Evolutionary conservation across 1,140 invertebrate species (phyloP).

Genomic region (Doryteuthis pealeii): DNA sequence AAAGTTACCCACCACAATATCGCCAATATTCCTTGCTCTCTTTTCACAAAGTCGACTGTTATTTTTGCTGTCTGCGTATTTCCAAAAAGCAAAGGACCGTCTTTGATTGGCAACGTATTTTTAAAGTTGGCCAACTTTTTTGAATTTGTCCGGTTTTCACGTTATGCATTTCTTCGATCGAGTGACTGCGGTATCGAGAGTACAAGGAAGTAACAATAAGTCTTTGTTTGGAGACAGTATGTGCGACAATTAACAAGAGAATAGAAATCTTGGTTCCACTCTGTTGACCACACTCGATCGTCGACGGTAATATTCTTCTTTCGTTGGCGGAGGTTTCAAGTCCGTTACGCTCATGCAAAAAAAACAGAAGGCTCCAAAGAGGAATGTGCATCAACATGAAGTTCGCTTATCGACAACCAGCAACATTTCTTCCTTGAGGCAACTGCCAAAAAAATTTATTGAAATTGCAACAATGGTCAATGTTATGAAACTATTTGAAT

Average conservation of each 20-base stretch:
- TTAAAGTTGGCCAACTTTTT: conserved; percentile 18
- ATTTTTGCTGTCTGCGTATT: background rate
- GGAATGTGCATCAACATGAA: no score
- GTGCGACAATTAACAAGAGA: background rate
- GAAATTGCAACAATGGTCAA: no score
- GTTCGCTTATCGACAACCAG: no score
- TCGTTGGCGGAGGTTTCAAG: no score
- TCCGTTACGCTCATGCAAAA: no score
- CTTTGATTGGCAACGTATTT: no score
- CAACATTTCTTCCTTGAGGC: no score
- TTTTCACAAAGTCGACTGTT: background rate
- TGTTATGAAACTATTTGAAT: no score
- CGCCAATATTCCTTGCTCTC: conserved; percentile 29
- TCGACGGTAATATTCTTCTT: background rate
- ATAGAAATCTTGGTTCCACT: conserved; percentile 11
- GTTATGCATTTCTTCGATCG: conserved; percentile 11
- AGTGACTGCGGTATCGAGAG: background rate
- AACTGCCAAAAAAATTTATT: no score
- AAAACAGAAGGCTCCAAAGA: no score
- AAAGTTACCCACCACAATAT: conserved; percentile 38
- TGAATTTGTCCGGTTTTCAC: conserved; percentile 13
- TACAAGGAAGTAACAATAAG: background rate
- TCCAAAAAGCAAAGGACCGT: conserved; percentile 30
- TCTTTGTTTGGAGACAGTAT: background rate
- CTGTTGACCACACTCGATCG: conserved; percentile 5